Evolutionary conservation across 2,797 vertebrate genomes (phyloP), one percentile per base, ranked within the genome.

Genomic region (Champsocephalus gunnari): DNA sequence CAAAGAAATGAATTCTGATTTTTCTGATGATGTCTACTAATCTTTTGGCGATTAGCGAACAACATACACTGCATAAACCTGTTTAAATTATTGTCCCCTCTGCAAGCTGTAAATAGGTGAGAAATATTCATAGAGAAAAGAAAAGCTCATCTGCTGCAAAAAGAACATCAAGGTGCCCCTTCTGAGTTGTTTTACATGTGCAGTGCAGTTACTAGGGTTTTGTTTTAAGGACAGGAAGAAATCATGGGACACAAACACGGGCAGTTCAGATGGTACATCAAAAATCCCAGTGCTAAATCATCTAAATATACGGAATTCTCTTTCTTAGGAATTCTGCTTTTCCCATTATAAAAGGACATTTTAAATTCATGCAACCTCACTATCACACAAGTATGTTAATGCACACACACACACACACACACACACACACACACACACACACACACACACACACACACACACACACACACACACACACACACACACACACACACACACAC

Each of bases 401-500:
- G 24, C 13, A 6, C 13, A 10, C 13, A 21, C 21, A 21, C 45
- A 19, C 61, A 72, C 57, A 73, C 11, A 60, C 13, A 74, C 12
- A 28, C 24, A 28, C 24, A 28, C 24, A 28, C 24, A 28, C 24
- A 28, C 24, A 28, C 24, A 28, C 24, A 28, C 24, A 28, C 24
- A 28, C 24, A 24, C 24, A 24, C 3, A 3, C 3, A 3, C 3
- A 24, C 24, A 24, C 24, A 28, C 24, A 3, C 24, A 28, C 24
- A 28, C 24, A 28, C 24, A 28, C 24, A 71, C 12, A 63, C 13
- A 74, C 24, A 67, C 54, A 75, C n/a, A 66, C 51, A 62, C 16
- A 62, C 3, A 75, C n/a, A 67, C 54, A 75, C n/a, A 68, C 51
- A 65, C 16, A 24, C 45, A 24, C 64, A 74, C 60, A 74, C 12